phyloP scores from a whole-genome alignment of 2,888 invertebrate genomes.

The Coremacera marginata region DNA sequence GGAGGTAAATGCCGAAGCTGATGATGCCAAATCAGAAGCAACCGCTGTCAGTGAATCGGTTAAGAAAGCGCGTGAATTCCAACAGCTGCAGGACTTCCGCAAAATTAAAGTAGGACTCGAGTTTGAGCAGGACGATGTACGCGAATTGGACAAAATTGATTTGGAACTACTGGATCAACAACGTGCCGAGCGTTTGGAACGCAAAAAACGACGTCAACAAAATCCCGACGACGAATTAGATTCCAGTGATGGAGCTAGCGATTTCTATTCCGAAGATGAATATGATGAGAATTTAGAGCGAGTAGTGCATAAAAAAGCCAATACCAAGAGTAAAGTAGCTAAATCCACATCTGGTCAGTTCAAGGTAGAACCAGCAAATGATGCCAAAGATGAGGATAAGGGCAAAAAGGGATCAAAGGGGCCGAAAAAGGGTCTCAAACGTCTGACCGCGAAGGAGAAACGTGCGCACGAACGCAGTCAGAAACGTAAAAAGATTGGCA shows the following conservation, averaged over 20 bases:
- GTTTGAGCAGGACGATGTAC: constrained; percentile 74
- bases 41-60: constrained; percentile 68
- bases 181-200: constrained; percentile 63
- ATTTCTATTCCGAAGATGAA: constrained; percentile 78
- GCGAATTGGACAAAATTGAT: constrained; percentile 70
- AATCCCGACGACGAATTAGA: constrained; percentile 65
- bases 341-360: constrained; percentile 73
- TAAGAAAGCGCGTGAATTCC: constrained; percentile 69
- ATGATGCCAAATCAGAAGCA: constrained; percentile 61
- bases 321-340: constrained; percentile 69
- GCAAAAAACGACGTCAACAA: constrained; percentile 60
- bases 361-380: constrained; percentile 71
- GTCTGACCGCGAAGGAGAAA: constrained; percentile 81
- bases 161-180: constrained; percentile 73
- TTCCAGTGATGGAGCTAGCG: constrained; percentile 76
- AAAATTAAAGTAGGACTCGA: constrained; percentile 83
- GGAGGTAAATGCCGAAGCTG: constrained; percentile 41
- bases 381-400: constrained; percentile 59
- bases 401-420: constrained; percentile 51
- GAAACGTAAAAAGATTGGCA: constrained; percentile 85
- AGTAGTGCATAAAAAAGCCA: constrained; percentile 64
- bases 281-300: constrained; percentile 69
- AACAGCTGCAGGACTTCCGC: constrained; percentile 81
- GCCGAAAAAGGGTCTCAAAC: constrained; percentile 64
- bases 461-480: constrained; percentile 80